Conservation (phyloP, 2,888 invertebrate genomes). For the Harpalus rufipes region DNA sequence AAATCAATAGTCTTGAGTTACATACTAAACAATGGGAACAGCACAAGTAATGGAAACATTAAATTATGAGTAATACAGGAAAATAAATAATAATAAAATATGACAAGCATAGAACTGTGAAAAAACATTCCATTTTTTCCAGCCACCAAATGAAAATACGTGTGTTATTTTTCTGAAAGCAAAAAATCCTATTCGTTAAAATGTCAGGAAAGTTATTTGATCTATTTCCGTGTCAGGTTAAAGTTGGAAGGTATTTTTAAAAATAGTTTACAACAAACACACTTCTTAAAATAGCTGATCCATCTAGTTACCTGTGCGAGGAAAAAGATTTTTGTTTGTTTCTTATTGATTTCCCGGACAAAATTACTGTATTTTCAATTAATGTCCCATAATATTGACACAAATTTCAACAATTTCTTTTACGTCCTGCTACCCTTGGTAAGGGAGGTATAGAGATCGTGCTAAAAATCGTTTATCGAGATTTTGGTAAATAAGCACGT, state of each 20-base stretch:
- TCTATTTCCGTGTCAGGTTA: slow-evolving; percentile 66
- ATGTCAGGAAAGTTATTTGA: slow-evolving; percentile 66
- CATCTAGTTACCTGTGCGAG: slow-evolving; percentile 64
- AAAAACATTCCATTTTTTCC: slow-evolving; percentile 62
- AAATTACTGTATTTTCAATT: too few species aligned
- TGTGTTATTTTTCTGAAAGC: slow-evolving; percentile 65
- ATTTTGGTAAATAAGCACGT: too few species aligned
- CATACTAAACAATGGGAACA: not conserved
- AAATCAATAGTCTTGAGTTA: slow-evolving; percentile 41
- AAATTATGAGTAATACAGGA: slow-evolving; percentile 59
- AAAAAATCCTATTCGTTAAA: slow-evolving; percentile 65
- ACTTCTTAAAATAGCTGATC: slow-evolving; percentile 59
- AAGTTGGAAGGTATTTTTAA: slow-evolving; percentile 63
- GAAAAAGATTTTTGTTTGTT: slow-evolving; percentile 39
- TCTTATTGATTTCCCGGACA: slow-evolving; percentile 37
- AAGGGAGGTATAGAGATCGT: too few species aligned
- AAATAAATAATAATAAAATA: slow-evolving; percentile 63
- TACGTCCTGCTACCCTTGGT: too few species aligned
- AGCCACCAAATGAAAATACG: slow-evolving; percentile 62
- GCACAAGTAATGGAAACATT: slow-evolving; percentile 14
- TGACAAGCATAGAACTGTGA: slow-evolving; percentile 52
- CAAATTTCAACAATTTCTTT: too few species aligned
- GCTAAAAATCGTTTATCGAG: too few species aligned
- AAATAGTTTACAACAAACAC: slow-evolving; percentile 66
- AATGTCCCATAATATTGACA: too few species aligned